A percentile compares a stretch with the other conserved stretches of the same genome.
These are phyloP conservation scores for Pyrocephalus nanus DNA, from an alignment of 2,797 vertebrate genomes.

Conservation along the genomic window DNA sequence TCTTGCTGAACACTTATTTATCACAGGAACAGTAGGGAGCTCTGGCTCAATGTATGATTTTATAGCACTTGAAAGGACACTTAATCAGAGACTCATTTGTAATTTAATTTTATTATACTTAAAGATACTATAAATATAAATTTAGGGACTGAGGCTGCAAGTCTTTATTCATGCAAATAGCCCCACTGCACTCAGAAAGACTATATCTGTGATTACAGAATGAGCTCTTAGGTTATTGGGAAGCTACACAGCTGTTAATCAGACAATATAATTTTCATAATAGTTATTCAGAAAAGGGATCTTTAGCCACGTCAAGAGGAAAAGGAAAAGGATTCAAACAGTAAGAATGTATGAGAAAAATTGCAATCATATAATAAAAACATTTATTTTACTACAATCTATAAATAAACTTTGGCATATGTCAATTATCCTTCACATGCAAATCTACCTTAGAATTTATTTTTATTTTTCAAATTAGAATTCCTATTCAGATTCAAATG, in stretches of 20 bases:
- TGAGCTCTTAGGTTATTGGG: slow-evolving; percentile 44
- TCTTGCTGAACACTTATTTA: slow-evolving; percentile 37
- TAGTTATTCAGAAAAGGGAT: slow-evolving; percentile 7
- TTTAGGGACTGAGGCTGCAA: slow-evolving; percentile 33
- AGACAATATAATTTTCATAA: slow-evolving; percentile 46
- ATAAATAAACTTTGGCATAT: neutral
- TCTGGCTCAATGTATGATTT: slow-evolving; percentile 31
- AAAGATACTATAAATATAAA: slow-evolving; percentile 60
- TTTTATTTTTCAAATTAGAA: neutral
- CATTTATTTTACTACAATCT: neutral
- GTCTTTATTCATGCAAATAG: slow-evolving; percentile 63
- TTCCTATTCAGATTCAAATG: neutral
- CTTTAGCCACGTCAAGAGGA: neutral
- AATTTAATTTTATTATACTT: slow-evolving; percentile 62
- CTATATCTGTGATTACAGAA: slow-evolving; percentile 50
- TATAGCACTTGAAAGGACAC: slow-evolving; percentile 51
- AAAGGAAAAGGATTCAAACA: neutral
- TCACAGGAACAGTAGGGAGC: neutral
- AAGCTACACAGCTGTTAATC: slow-evolving; percentile 56
- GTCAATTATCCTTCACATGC: neutral
- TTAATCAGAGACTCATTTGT: slow-evolving; percentile 65
- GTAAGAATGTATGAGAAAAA: neutral
- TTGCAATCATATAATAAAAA: neutral
- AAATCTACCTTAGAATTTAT: neutral
- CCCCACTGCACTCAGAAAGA: slow-evolving; percentile 14